These are phyloP conservation scores for Percopsis transmontana DNA, from an alignment of 2,113 vertebrate genomes.

Conservation along the genomic window DNA sequence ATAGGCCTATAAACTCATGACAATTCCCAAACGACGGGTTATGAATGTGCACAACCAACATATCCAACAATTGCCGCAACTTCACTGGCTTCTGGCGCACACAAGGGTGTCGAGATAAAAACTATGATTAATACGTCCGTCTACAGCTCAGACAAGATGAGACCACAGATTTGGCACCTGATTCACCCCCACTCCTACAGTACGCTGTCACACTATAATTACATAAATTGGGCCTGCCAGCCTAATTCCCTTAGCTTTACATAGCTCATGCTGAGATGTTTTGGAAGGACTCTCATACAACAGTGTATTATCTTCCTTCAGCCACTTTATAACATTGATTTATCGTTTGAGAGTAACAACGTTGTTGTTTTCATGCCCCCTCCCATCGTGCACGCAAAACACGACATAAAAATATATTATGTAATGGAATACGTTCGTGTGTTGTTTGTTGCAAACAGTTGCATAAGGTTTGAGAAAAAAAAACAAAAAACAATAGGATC, in stretches of 20 bases:
- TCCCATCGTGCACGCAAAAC: no score
- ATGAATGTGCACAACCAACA: background rate
- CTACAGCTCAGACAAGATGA: background rate
- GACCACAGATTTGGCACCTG: background rate
- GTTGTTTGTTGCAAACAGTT: conserved; percentile 30
- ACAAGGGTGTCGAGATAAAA: background rate
- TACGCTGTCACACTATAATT: background rate
- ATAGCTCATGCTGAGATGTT: background rate
- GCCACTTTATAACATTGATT: no score
- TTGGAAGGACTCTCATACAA: background rate
- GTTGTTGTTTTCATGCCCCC: no score
- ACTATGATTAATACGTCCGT: conserved; percentile 5
- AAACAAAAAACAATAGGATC: conserved; percentile 46
- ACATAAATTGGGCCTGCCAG: background rate
- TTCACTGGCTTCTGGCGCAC: background rate
- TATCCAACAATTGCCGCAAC: background rate
- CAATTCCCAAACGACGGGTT: background rate
- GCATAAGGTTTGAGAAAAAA: conserved; percentile 16
- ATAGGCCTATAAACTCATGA: background rate
- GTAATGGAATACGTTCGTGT: conserved; percentile 7
- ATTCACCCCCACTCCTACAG: background rate
- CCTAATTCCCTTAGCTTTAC: background rate
- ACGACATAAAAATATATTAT: background rate
- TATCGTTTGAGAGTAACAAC: no score
- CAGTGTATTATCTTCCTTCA: no score